Base-by-base conservation (phyloP, 2,797 vertebrate genomes). In the Distichodus sexfasciatus region DNA sequence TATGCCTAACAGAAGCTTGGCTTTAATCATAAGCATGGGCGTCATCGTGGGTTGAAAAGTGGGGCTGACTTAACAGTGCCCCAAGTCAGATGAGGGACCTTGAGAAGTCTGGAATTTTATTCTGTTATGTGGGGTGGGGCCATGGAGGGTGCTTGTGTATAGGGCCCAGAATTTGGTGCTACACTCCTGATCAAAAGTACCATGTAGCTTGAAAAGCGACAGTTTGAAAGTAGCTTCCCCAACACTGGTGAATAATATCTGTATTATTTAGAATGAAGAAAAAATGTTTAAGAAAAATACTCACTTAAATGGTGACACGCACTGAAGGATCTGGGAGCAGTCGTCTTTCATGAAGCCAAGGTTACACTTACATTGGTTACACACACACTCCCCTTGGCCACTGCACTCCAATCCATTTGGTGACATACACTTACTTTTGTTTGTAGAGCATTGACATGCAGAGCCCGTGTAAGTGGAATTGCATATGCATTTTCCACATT, bases 301-400 rank as follows among this genome's bases (percentile, higher is more conserved):
- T 87, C 65, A 92, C 92, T 81, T 76, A 64, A 84, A 75, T 33
- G 1, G 72, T 69, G 61, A 1, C 92, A 93, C 50, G 0, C n/a
- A 76, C 69, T 73, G 29, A 54, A 53, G 66, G 81, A 79, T 69
- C 57, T 0, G 51, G 44, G 76, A 80, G 59, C 92, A 93, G 26
- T 83, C 17, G 0, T 61, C 14, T 1, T 81, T 88, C 0, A 66
- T 66, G 65, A 91, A 88, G 14, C 80, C 81, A 0, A 19, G 0
- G 0, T 76, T n/a, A 74, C 92, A 93, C 1, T 76, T 41, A 73
- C 92, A 93, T n/a, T 43, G 74, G 79, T 90, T 90, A 72, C 92
- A 93, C 2, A 3, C 8, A 46, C 92, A 93, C 1, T 0, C 2
- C 10, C 92, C 91, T 0, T 85, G 82, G 0, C 82, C 81, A 1